Conservation (phyloP, 2,888 invertebrate species). For the Pseudococcus jackbeardsleyi region DNA sequence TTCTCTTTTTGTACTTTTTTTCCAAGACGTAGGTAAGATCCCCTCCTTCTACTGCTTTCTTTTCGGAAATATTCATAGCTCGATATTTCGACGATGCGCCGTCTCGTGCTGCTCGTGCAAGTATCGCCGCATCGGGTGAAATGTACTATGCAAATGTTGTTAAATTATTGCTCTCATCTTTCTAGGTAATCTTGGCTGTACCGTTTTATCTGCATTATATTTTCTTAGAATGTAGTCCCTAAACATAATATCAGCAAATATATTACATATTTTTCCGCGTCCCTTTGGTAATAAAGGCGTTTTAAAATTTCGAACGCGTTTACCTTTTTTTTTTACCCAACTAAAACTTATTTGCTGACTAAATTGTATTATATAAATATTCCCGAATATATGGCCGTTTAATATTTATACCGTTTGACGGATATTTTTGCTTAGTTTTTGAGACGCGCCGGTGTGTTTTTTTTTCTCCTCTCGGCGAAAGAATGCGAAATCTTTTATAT, state of each 20-base stretch:
- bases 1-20: neutral
- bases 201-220: constrained; percentile 51
- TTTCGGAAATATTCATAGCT: constrained; percentile 42
- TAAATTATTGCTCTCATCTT: constrained; percentile 56
- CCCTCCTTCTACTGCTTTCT: neutral
- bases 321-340: constrained; percentile 36
- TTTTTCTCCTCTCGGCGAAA: neutral
- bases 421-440: neutral
- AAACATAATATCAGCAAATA: constrained; percentile 52
- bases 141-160: constrained; percentile 51
- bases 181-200: constrained; percentile 51
- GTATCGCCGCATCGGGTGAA: constrained; percentile 18
- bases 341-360: constrained; percentile 27
- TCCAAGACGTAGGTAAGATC: neutral
- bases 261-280: constrained; percentile 49
- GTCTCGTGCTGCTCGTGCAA: neutral
- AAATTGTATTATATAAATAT: constrained; percentile 54
- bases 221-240: constrained; percentile 42
- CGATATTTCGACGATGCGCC: neutral
- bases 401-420: constrained; percentile 43
- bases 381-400: constrained; percentile 2
- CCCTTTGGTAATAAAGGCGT: constrained; percentile 54
- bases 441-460: neutral
- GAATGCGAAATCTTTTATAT: neutral
- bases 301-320: constrained; percentile 54